These are phyloP conservation scores for Psittacula derbiana DNA, from an alignment of 2,797 vertebrate genomes.

Conservation along the genomic window DNA sequence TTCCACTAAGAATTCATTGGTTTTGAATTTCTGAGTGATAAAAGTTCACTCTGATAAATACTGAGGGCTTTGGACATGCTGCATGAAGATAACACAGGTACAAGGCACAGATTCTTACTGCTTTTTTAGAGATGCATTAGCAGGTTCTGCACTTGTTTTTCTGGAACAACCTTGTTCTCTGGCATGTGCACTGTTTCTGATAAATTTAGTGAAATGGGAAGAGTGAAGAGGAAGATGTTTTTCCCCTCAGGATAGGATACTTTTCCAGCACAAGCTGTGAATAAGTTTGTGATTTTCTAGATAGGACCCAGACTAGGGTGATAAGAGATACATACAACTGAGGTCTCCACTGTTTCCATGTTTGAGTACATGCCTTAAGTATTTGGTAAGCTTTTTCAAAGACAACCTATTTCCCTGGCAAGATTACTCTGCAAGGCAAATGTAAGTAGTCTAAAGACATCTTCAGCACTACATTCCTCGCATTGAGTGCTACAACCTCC, in stretches of 20 bases:
- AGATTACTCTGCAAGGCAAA: neutral
- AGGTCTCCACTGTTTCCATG: neutral
- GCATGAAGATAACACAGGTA: neutral
- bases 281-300: neutral
- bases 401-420: neutral
- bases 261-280: neutral
- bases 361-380: neutral
- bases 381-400: neutral
- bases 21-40: neutral
- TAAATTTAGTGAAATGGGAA: neutral
- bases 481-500: neutral
- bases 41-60: neutral
- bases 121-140: neutral
- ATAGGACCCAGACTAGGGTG: neutral
- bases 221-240: neutral
- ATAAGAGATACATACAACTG: neutral
- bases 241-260: rapidly evolving
- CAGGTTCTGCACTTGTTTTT: neutral
- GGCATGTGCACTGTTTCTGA: neutral
- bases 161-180: neutral
- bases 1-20: neutral
- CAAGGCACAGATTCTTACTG: neutral
- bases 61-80: neutral
- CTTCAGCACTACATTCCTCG: neutral
- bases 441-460: neutral